A percentile compares a stretch with the other conserved stretches of the same genome.
Evolutionary conservation across 1,140 invertebrate genomes (phyloP).

Genomic region (Trichonephila clavata): DNA sequence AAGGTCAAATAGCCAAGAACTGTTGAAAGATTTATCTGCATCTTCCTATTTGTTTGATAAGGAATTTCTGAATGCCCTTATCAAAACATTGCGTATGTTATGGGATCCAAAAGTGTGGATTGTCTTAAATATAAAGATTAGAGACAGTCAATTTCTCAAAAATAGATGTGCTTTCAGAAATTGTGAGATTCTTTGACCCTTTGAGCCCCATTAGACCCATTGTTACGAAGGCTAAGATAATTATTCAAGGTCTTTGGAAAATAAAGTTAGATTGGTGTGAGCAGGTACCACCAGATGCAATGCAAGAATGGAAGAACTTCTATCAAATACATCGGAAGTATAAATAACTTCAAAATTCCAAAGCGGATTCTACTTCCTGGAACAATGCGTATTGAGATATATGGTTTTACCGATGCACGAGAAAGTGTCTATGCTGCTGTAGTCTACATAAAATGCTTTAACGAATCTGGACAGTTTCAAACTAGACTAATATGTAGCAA

Average conservation of each 20-base stretch:
- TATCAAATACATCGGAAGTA: background rate
- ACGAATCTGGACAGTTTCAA: background rate
- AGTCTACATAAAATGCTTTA: background rate
- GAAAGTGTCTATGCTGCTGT: background rate
- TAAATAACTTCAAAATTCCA: background rate
- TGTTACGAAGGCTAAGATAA: background rate
- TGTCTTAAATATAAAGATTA: background rate
- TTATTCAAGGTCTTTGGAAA: background rate
- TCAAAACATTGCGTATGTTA: background rate
- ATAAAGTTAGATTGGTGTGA: background rate
- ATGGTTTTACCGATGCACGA: background rate
- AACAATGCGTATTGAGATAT: background rate
- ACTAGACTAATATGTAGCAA: background rate
- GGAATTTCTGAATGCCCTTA: background rate
- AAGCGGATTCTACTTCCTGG: background rate
- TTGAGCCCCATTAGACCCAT: background rate
- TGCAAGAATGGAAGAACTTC: background rate
- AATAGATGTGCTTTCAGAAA: background rate
- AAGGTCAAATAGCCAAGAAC: background rate
- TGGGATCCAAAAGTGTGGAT: background rate
- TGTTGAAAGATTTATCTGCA: background rate
- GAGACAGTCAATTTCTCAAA: background rate
- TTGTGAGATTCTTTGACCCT: background rate
- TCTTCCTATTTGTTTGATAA: background rate
- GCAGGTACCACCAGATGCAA: background rate